A percentile compares a stretch with the other conserved stretches of the same genome.
Evolutionary conservation across 2,113 vertebrate species (phyloP).

Genomic region (Galeopterus variegatus): DNA sequence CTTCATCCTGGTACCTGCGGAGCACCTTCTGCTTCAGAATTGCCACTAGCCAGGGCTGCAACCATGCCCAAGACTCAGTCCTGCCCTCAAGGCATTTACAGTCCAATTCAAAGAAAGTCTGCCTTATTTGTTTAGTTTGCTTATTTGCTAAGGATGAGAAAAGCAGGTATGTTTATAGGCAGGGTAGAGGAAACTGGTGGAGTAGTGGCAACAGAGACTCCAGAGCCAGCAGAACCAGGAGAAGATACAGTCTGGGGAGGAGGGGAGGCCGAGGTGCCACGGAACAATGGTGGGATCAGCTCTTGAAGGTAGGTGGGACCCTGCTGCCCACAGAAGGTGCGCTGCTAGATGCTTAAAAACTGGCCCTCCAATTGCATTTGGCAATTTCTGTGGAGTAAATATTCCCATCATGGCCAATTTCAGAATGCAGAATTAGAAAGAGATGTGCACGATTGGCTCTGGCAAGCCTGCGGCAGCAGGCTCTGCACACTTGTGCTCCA

Average conservation of each 20-base stretch:
- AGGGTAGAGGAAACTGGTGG: background rate
- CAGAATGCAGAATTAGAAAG: background rate
- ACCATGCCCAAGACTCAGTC: too few species aligned
- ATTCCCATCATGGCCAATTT: accelerated
- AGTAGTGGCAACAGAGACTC: background rate
- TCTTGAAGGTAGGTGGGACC: background rate
- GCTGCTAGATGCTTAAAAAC: too few species aligned
- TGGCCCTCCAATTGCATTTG: accelerated
- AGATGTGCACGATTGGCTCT: accelerated
- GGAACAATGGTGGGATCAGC: accelerated
- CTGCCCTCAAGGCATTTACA: accelerated
- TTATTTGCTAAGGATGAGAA: background rate
- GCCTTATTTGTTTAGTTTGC: background rate
- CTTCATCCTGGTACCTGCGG: background rate
- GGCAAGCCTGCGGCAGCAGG: accelerated
- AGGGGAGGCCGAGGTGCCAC: background rate
- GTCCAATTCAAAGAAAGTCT: background rate
- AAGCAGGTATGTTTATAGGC: background rate
- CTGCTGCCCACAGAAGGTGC: accelerated
- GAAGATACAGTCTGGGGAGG: accelerated
- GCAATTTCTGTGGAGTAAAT: background rate
- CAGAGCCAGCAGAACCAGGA: background rate
- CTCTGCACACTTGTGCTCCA: background rate
- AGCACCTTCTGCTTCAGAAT: accelerated
- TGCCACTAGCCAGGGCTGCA: background rate